Evolutionary conservation across 2,888 invertebrate species (phyloP), one percentile per base, ranked within the genome.

Genomic region (Crossocerus cetratus): DNA sequence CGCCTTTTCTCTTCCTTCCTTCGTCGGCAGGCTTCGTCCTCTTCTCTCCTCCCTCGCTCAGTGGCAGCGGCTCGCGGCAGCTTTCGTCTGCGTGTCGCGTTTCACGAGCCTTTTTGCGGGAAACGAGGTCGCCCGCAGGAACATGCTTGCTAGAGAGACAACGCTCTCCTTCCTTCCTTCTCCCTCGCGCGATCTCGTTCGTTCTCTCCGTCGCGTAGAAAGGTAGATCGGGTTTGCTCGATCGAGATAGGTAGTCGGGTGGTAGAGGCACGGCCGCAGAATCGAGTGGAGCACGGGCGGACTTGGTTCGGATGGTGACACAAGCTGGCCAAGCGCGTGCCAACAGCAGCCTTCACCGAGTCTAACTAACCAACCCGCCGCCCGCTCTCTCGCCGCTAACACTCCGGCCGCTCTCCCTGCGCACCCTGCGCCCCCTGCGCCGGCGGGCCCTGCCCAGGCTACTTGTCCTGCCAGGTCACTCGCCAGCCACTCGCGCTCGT

Each of bases 1-100:
- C n/a, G n/a, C n/a, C 43, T 49, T 13, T 3, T 49, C 63, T 75
- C 74, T 69, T 75, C 74, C 74, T 69, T 74, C 14, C 8, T 60
- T 32, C 11, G 18, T 11, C n/a, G 18, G 11, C 53, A 49, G 32
- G 11, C 13, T 20, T 58, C 18, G 16, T 59, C 44, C 16, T 32
- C 54, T 49, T 13, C 20, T 42, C 18, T 68, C 56, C n/a, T 22
- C 45, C 3, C 22, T 59, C 14, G 20, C 22, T 20, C 49, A n/a
- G 18, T 14, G 58, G 58, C 62, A 55, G 53, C 58, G n/a, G 53
- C 22, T 53, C 16, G 43, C 56, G 16, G 23, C 56, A 18, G 60
- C 64, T 64, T 53, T 72, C 44, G 42, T 67, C 56, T 22, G 21
- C 44, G 53, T 59, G 71, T 58, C 32, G 58, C 23, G 57, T 58